phyloP scores from a whole-genome alignment of 2,888 invertebrate genomes.

The Tetanocera ferruginea region DNA sequence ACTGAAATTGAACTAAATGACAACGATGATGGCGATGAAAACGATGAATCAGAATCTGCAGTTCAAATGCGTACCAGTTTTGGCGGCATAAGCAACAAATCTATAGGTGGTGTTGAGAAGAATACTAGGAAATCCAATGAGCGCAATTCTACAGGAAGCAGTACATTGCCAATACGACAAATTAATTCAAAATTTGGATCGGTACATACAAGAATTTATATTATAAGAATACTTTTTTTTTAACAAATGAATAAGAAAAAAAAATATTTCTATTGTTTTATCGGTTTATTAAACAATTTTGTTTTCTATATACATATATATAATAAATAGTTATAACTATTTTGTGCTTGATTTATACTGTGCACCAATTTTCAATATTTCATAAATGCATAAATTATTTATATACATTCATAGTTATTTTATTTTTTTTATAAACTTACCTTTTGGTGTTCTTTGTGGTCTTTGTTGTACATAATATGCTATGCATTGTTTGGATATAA shows the following conservation, averaged over 20 bases:
- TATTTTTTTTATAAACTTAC: slow-evolving; percentile 36
- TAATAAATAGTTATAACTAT: neutral
- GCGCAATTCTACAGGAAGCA: slow-evolving; percentile 46
- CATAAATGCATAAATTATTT: slow-evolving; percentile 4
- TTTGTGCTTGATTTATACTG: slow-evolving; percentile 15
- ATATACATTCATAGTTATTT: slow-evolving; percentile 35
- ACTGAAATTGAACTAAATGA: slow-evolving; percentile 52
- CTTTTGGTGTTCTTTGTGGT: slow-evolving; percentile 1
- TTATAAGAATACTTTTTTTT: no score
- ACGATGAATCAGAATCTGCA: slow-evolving; percentile 49
- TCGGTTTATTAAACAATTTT: slow-evolving; percentile 29
- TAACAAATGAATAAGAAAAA: slow-evolving; percentile 18
- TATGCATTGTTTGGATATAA: neutral
- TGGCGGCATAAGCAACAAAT: slow-evolving; percentile 49
- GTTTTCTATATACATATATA: slow-evolving; percentile 29
- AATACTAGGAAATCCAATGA: slow-evolving; percentile 9
- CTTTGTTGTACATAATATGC: neutral
- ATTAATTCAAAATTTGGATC: slow-evolving; percentile 54
- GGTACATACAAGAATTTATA: slow-evolving; percentile 50
- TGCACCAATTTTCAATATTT: neutral
- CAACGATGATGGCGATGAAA: slow-evolving; percentile 54
- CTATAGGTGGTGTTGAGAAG: slow-evolving; percentile 34
- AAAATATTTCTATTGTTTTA: slow-evolving; percentile 31
- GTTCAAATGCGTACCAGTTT: slow-evolving; percentile 51
- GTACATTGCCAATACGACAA: slow-evolving; percentile 56